A percentile compares a stretch with the other conserved stretches of the same genome.
Conservation (phyloP, 1,140 invertebrate genomes). For the Asbolus verrucosus region DNA sequence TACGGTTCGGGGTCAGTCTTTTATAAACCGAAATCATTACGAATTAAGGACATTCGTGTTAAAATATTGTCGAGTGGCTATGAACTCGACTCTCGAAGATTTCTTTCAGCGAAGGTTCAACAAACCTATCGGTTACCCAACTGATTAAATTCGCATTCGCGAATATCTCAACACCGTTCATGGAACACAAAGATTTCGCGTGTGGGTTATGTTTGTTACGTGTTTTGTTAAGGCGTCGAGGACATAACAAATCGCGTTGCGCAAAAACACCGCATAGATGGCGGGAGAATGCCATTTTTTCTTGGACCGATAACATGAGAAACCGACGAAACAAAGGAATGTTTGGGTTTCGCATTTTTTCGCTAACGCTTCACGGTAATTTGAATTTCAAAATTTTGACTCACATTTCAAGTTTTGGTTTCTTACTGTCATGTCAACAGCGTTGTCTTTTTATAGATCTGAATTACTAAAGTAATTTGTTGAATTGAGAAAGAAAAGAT, state of each 20-base stretch:
- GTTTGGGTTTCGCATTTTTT: constrained; percentile 16
- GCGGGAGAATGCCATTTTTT: constrained; percentile 2
- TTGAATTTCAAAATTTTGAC: too few species aligned
- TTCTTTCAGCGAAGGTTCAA: constrained; percentile 37
- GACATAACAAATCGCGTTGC: constrained; percentile 25
- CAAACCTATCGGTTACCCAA: constrained; percentile 14
- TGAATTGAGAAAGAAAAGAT: too few species aligned
- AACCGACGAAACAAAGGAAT: too few species aligned
- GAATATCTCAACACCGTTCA: constrained; percentile 15
- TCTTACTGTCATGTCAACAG: too few species aligned
- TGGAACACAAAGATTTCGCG: constrained; percentile 6
- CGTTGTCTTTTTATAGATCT: too few species aligned
- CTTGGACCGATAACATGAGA: too few species aligned
- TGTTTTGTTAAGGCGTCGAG: constrained; percentile 20
- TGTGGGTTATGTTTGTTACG: constrained; percentile 18
- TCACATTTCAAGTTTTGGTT: too few species aligned
- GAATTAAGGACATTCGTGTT: constrained; percentile 44
- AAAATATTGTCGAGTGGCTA: too few species aligned
- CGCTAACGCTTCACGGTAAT: neutral
- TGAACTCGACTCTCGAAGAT: constrained; percentile 11
- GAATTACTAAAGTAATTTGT: too few species aligned
- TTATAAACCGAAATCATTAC: constrained; percentile 41
- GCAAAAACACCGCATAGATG: neutral
- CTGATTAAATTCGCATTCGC: neutral
- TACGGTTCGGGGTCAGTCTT: constrained; percentile 27